Base-by-base conservation (phyloP, 2,113 vertebrate species). In the Vidua macroura region DNA sequence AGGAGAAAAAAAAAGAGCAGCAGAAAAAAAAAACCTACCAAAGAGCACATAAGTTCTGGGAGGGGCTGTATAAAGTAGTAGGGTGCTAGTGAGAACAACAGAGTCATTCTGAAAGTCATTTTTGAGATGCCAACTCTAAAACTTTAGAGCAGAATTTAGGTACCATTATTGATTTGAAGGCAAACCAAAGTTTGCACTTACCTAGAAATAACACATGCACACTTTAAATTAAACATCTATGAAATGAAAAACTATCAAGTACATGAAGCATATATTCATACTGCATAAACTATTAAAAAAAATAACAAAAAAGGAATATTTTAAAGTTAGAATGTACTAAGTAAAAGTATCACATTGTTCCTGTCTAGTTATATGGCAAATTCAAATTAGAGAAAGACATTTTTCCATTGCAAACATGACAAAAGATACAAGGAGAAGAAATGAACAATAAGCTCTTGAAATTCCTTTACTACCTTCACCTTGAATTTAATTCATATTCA, bases 1-100 rank as follows among this genome's bases (percentile, higher is more conserved):
- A 21, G 4, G 8, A 27, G 4, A 13, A 7, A 7, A 14, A 6
- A 22, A 35, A 49, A 21, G 15, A 2, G 9, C 7, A 44, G 3
- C 3, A 33, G 6, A 21, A 19, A 25, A 46, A 35, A 6, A 70
- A 48, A 12, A 13, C 9, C 11, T 21, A 58, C 23, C 58, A 53
- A 86, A 75, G 15, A 68, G 10, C 19, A 60, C 43, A 6, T 75
- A 70, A 63, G 7, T 46, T 69, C 28, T 77, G 21, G 3, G 11
- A 76, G 3, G 2, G 2, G 23, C 17, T 49, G 9, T 23, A 22
- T 58, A 62, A 48, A 86, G 31, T 3, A 74, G 25, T 10, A 10
- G 79, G 16, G 13, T 46, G 3, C 16, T n/a, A 24, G 11, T 24
- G 18, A 59, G 43, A 86, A 52, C 11, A 73, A 4, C 46, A 17